Base-by-base conservation (phyloP, 2,797 vertebrate genomes). In the Buphagus erythrorhynchus region DNA sequence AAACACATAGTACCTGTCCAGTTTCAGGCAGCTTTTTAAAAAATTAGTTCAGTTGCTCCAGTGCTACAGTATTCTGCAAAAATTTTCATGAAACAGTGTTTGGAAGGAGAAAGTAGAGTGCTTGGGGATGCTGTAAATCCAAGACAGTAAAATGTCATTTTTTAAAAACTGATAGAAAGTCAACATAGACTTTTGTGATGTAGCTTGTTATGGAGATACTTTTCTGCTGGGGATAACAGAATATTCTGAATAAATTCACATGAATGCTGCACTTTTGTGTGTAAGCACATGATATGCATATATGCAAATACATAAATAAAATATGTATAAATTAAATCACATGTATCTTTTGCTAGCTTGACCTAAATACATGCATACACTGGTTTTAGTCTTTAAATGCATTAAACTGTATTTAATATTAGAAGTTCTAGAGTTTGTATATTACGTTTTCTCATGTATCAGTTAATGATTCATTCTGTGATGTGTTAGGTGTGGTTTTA, bases 171-270 rank as follows among this genome's bases (percentile, higher is more conserved):
- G 3, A 12, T 26, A 24, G 20, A 42, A 69, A 3, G 31, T 73
- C 38, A 61, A 2, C 0, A 1, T 33, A 36, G 24, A 18, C 12
- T 72, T 72, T 13, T 10, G 14, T 77, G 48, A 49, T 1, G 1
- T 62, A 52, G 10, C 43, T 86, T 86, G 13, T 61, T 61, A 13
- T 0, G 5, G 45, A 66, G 22, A 6, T 26, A 10, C 5, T 22
- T 74, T 71, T 38, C 31, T 81, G 33, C 31, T 35, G 43, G 46
- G 29, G 38, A 6, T 42, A 61, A 48, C 48, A 69, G 57, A 84
- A 68, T 29, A 17, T 77, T 77, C n/a, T 81, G 33, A 71, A 62
- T 55, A 36, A 68, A 73, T 55, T 52, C 1, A 17, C 25, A 5
- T 81, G 43, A 55, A 33, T 74, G 59, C 43, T 90, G 25, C 3